These are phyloP conservation scores for Leptinotarsa lineolata DNA, from an alignment of 1,140 invertebrate genomes.

Conservation along the genomic window DNA sequence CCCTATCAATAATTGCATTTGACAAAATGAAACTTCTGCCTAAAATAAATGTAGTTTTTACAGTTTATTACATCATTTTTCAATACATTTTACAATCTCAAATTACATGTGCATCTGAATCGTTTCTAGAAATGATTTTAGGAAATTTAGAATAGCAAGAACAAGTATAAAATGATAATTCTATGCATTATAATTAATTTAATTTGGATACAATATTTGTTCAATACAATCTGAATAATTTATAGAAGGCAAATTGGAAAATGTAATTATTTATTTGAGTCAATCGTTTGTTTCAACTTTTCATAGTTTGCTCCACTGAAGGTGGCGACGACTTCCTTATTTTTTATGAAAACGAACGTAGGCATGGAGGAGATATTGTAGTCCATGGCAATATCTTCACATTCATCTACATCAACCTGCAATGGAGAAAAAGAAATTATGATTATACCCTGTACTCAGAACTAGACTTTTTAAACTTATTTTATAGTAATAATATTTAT, in stretches of 20 bases:
- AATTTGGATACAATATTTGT: constrained; percentile 17
- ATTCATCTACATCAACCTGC: constrained; percentile 91
- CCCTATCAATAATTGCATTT: no score
- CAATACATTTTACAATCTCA: no score
- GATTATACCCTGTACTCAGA: background rate
- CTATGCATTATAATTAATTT: constrained; percentile 18
- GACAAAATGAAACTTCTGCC: no score
- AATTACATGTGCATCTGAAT: background rate
- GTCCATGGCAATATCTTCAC: constrained; percentile 77
- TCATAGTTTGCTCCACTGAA: constrained; percentile 81
- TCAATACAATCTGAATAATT: constrained; percentile 9
- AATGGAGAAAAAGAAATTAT: constrained; percentile 42
- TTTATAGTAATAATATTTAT: no score
- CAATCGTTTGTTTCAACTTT: constrained; percentile 69
- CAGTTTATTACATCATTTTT: no score
- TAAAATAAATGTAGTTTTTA: no score
- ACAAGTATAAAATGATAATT: constrained; percentile 26
- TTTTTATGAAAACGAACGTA: constrained; percentile 90
- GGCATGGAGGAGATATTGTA: constrained; percentile 90
- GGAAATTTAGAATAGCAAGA: constrained; percentile 13
- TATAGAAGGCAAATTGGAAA: constrained; percentile 13
- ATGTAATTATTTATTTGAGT: constrained; percentile 61
- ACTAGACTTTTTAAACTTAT: no score
- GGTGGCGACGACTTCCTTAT: constrained; percentile 68
- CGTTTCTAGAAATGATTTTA: constrained; percentile 11